These are phyloP conservation scores for Chascanopsetta lugubris DNA, from an alignment of 2,113 vertebrate genomes.

Conservation along the genomic window DNA sequence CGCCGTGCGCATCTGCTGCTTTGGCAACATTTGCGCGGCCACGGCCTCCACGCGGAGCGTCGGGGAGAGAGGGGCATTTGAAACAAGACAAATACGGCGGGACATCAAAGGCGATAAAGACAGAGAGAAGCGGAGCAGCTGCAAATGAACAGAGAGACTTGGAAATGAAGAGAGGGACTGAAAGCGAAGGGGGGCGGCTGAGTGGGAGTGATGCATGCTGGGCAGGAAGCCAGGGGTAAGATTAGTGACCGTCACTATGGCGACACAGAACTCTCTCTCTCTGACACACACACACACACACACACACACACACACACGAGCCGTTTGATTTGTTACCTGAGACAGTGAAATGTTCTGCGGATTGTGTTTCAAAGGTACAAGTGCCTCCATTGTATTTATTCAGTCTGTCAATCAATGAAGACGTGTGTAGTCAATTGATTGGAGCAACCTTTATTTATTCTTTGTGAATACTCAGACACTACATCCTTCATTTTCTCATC, in stretches of 20 bases:
- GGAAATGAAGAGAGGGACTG: conserved; percentile 39
- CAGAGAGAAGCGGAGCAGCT: neutral
- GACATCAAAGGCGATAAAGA: conserved; percentile 3
- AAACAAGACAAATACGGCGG: conserved; percentile 1
- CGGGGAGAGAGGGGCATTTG: neutral
- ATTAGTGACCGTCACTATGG: conserved; percentile 76
- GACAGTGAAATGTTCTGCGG: conserved; percentile 7
- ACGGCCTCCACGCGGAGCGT: neutral
- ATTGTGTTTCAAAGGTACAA: neutral
- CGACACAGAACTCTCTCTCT: conserved; percentile 55
- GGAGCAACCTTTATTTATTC: neutral
- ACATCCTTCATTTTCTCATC: too few relatives aligned
- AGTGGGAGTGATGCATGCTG: conserved; percentile 75
- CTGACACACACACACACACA: neutral
- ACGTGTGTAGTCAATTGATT: neutral
- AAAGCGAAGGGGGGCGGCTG: conserved; percentile 52
- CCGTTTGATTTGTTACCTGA: conserved; percentile 34
- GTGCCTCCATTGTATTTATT: neutral
- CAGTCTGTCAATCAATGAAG: too few relatives aligned
- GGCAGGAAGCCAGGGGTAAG: conserved; percentile 74
- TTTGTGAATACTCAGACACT: neutral
- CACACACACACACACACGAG: conserved; percentile 12
- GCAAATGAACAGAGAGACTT: conserved; percentile 25
- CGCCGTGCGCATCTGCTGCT: neutral
- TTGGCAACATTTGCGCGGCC: neutral